phyloP scores from a whole-genome alignment of 35 echinoderm and acorn worm genomes.

The Diadema setosum region DNA sequence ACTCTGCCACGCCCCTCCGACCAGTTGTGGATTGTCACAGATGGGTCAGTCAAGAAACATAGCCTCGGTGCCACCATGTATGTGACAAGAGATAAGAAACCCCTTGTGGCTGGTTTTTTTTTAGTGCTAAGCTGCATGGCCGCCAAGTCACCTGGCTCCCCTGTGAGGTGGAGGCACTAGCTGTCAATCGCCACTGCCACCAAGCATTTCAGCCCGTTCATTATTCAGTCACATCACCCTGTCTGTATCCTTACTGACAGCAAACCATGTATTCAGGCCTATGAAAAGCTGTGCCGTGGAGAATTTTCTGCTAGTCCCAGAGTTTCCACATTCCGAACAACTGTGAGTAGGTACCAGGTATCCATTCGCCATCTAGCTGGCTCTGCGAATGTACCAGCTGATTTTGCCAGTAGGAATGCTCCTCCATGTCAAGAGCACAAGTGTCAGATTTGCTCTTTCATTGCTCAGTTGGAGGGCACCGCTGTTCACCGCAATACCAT shows the following conservation, averaged over 20 bases:
- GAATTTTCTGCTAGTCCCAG: slow-evolving; percentile 71
- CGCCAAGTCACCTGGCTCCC: slow-evolving; percentile 28
- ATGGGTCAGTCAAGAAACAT: too few species aligned
- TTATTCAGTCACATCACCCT: not conserved
- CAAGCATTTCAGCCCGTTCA: slow-evolving; percentile 58
- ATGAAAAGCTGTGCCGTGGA: slow-evolving; percentile 47
- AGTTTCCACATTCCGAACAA: slow-evolving; percentile 63
- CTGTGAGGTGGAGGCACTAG: slow-evolving; percentile 57
- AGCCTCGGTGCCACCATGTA: too few species aligned
- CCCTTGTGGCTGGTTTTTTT: not conserved
- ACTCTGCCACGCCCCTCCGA: too few species aligned
- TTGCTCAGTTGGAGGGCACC: not conserved
- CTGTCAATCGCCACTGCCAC: slow-evolving; percentile 29
- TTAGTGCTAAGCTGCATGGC: too few species aligned
- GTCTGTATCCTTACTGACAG: too few species aligned
- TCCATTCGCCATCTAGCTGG: slow-evolving; percentile 63
- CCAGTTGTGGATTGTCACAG: too few species aligned
- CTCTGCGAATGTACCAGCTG: too few species aligned
- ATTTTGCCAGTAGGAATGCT: too few species aligned
- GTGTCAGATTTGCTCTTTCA: slow-evolving; percentile 48
- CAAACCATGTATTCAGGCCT: slow-evolving; percentile 48
- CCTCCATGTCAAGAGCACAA: slow-evolving; percentile 44
- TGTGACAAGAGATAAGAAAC: not conserved
- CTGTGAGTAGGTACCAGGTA: slow-evolving; percentile 33
- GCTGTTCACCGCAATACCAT: not conserved